phyloP scores from a whole-genome alignment of 2,888 invertebrate species.

The Atethmia centrago region DNA sequence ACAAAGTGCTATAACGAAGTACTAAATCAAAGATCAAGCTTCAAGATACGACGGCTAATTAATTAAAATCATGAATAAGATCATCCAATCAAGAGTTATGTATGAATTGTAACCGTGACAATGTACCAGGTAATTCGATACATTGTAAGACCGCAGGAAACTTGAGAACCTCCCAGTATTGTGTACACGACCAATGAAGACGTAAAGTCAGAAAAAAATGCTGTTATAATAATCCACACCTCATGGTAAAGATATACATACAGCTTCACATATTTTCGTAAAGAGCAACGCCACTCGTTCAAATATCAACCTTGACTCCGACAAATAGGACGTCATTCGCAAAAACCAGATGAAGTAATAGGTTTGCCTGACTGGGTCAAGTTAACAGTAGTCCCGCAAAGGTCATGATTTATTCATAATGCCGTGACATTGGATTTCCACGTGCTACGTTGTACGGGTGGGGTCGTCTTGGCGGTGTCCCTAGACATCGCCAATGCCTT shows the following conservation, averaged over 20 bases:
- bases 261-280: constrained; percentile 9
- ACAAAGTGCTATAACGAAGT: not conserved
- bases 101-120: constrained; percentile 32
- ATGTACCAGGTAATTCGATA: constrained; percentile 48
- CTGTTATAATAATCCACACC: constrained; percentile 22
- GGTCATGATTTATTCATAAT: constrained; percentile 81
- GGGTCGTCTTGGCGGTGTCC: too few relatives aligned
- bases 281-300: not conserved
- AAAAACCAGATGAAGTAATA: constrained; percentile 12
- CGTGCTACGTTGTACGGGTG: constrained; percentile 83
- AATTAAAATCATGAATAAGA: constrained; percentile 7
- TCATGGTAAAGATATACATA: constrained; percentile 25
- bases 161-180: constrained; percentile 60
- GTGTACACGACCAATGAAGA: constrained; percentile 41
- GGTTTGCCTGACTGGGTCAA: constrained; percentile 76
- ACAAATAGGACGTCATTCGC: constrained; percentile 4
- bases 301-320: constrained; percentile 30
- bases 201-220: constrained; percentile 14
- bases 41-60: constrained; percentile 1
- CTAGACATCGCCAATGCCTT: too few relatives aligned
- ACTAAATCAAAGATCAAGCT: constrained; percentile 13
- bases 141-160: constrained; percentile 56
- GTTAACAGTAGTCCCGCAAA: constrained; percentile 71
- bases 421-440: constrained; percentile 83
- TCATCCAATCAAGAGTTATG: constrained; percentile 24